Base-by-base conservation (phyloP, 2,113 vertebrate species). In the Spea multiplicata region DNA sequence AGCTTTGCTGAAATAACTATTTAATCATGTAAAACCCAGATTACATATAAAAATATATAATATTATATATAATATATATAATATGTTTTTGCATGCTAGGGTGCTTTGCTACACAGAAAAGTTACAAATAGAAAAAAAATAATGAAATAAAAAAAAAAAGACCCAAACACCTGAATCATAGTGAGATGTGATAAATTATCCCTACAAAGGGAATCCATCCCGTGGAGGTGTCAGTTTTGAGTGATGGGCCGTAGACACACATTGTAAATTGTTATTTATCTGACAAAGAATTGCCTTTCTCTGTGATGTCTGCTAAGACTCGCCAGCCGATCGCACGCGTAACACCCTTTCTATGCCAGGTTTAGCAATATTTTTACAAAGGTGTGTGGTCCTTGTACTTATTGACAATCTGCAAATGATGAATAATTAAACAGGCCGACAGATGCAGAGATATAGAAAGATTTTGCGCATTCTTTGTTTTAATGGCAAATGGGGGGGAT, bases 241-340 rank as follows among this genome's bases (percentile, higher is more conserved):
- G 78, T 57, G 52, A 74, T 80, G 48, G 71, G 62, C 67, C 71
- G 73, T 71, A 67, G 71, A 53, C 44, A 45, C 71, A 61, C 61
- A 72, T 80, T 74, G 71, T 66, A 65, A 74, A 80, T 68, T 80
- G 78, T 74, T 72, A 73, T 79, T 79, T 79, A 79, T 79, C 67
- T 80, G 78, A 74, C 78, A 68, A 30, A 74, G 72, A 79, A 80
- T 73, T 80, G 78, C 66, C 52, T 80, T 71, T 80, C 78, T 74
- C 62, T 73, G 66, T 80, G 73, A 74, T 80, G 78, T 68, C 66
- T 50, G 66, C 64, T 49, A 74, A 61, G 65, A 59, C 71, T 6
- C 30, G 14, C 78, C 10, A 59, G 14, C 55, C 10, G 1, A 59
- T 59, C 14, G 55, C 4, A 4, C 10, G 8, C 55, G 4, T 2